Evolutionary conservation across 2,797 vertebrate genomes (phyloP), one percentile per base, ranked within the genome.

Genomic region (Harpagifer antarcticus): DNA sequence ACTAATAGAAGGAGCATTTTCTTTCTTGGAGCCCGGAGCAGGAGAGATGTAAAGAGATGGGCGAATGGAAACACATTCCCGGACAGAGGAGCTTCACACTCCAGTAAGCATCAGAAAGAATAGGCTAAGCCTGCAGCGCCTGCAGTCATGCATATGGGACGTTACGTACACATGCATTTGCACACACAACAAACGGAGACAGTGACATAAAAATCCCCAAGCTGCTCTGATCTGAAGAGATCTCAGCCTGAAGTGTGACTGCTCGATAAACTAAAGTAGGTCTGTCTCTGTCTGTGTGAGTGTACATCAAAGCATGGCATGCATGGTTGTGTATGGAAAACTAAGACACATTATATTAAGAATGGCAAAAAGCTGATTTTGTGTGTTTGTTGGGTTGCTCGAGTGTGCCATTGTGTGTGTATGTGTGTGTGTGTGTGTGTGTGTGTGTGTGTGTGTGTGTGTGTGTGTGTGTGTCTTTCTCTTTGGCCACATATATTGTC

Each of bases 31-130:
- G 69, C 61, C 79, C 62, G 1, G 55, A 75, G 88, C 82, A 27
- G 60, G 8, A 50, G 19, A 33, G 49, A 77, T 55, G 68, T 66
- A 68, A 79, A 78, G 68, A 78, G 52, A 81, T 27, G 65, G 65
- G 31, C 19, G 44, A 81, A 79, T 62, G 69, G 61, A 83, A 88
- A 83, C 83, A 82, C 75, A 78, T 81, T 82, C 62, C 73, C 11
- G 31, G 74, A 82, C 81, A 78, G 85, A 83, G 63, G 57, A 79
- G 85, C 67, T 74, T 88, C 83, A 89, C 86, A 87, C 82, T 89
- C 68, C 78, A 89, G 43, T 72, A 76, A 73, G 76, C 84, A 89
- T 85, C 76, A 76, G 56, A 66, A 59, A 77, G 82, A 86, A 81
- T 78, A 87, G 71, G 52, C 66, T 68, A 70, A 79, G 81, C 85